Evolutionary conservation across 2,113 vertebrate genomes (phyloP).

Genomic region (Lanius ludovicianus): DNA sequence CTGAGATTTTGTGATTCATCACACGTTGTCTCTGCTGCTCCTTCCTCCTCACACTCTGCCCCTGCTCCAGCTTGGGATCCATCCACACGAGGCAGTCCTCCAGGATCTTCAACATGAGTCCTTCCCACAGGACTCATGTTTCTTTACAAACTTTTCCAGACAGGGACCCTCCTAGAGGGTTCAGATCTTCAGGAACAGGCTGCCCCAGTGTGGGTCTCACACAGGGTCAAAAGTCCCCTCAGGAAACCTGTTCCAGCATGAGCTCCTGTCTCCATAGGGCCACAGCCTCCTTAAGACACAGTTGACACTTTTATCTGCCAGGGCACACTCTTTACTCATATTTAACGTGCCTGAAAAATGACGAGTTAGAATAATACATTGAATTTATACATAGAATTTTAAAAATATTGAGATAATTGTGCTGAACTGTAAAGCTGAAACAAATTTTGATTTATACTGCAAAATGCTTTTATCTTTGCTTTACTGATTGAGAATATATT

Average conservation of each 20-base stretch:
- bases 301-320: not conserved
- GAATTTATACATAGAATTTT: not conserved
- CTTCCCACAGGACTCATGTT: not conserved
- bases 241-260: rapidly evolving
- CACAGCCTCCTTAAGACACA: not conserved
- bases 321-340: not conserved
- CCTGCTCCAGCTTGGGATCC: not conserved
- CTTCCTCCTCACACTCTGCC: not conserved
- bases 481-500: not conserved
- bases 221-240: not conserved
- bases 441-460: not conserved
- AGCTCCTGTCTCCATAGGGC: not conserved
- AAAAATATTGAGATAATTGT: not conserved
- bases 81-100: not conserved
- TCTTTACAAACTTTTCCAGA: not conserved
- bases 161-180: rapidly evolving
- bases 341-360: not conserved
- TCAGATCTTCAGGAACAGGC: not conserved
- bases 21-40: rapidly evolving
- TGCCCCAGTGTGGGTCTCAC: rapidly evolving
- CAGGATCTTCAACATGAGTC: not conserved
- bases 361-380: not conserved
- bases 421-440: not conserved
- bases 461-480: not conserved
- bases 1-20: not conserved